These are phyloP conservation scores for Eulemur rubriventer DNA, from an alignment of 2,797 vertebrate genomes.

Conservation along the genomic window DNA sequence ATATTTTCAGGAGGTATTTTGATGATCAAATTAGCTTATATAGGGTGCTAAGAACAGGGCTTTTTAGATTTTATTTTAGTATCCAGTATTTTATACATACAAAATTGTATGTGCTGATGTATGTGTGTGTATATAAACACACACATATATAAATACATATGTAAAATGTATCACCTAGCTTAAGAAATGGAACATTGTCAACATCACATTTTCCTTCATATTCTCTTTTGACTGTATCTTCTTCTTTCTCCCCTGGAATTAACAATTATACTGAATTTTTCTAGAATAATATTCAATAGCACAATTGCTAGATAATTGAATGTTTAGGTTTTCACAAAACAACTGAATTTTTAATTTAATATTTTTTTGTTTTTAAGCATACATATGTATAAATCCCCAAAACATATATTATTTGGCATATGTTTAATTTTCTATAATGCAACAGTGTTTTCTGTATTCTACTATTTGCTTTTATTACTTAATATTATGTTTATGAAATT, in stretches of 20 bases:
- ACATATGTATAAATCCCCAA: too few relatives aligned
- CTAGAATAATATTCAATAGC: too few relatives aligned
- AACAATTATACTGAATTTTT: neutral
- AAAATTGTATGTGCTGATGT: neutral
- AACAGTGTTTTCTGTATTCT: neutral
- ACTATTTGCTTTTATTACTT: neutral
- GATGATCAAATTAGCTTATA: neutral
- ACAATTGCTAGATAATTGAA: too few relatives aligned
- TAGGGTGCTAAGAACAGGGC: neutral
- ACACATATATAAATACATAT: neutral
- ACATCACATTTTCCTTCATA: neutral
- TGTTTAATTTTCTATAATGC: neutral
- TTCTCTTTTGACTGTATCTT: neutral
- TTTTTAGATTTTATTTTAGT: neutral
- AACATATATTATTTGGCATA: neutral
- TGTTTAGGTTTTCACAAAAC: too few relatives aligned
- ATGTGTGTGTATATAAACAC: neutral
- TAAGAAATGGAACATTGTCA: neutral
- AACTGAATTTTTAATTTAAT: neutral
- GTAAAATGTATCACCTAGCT: neutral
- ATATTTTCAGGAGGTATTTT: neutral
- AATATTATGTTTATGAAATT: neutral
- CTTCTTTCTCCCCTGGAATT: neutral
- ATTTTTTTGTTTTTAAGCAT: neutral
- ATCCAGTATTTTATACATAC: neutral